phyloP scores from a whole-genome alignment of 2,113 vertebrate species.

The Paracanthobrama guichenoti region DNA sequence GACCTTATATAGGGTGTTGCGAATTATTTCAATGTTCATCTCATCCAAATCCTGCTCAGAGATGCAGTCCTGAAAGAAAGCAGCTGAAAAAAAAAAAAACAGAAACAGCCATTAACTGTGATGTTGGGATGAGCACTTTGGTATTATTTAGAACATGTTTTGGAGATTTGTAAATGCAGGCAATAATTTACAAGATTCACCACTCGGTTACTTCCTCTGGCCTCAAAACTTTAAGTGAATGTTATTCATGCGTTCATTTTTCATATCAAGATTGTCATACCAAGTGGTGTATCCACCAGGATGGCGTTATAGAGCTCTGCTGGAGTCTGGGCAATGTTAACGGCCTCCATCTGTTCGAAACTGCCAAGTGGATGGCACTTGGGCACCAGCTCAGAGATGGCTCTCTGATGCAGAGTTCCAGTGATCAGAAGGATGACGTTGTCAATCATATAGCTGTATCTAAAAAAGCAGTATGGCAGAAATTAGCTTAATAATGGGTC shows the following conservation, averaged over 20 bases:
- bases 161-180: background rate
- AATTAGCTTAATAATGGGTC: background rate
- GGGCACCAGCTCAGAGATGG: conserved; percentile 93
- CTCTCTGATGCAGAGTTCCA: conserved; percentile 94
- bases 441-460: conserved; percentile 99
- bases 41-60: conserved; percentile 98
- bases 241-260: background rate
- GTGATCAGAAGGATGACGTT: conserved; percentile 98
- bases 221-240: background rate
- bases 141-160: background rate
- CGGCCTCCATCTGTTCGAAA: conserved; percentile 99
- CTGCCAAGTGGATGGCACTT: conserved; percentile 97
- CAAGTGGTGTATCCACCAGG: conserved; percentile 95
- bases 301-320: conserved; percentile 98
- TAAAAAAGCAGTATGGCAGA: conserved; percentile 57
- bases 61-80: conserved; percentile 99
- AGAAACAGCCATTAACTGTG: background rate
- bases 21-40: conserved; percentile 99
- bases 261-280: conserved; percentile 66
- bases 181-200: background rate
- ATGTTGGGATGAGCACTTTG: background rate
- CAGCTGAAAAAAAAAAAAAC: conserved; percentile 76
- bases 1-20: conserved; percentile 98
- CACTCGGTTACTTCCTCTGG: background rate
- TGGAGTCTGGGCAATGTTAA: conserved; percentile 98